Evolutionary conservation across 2,113 vertebrate genomes (phyloP), one percentile per base, ranked within the genome.

Genomic region (Cebidichthys violaceus): DNA sequence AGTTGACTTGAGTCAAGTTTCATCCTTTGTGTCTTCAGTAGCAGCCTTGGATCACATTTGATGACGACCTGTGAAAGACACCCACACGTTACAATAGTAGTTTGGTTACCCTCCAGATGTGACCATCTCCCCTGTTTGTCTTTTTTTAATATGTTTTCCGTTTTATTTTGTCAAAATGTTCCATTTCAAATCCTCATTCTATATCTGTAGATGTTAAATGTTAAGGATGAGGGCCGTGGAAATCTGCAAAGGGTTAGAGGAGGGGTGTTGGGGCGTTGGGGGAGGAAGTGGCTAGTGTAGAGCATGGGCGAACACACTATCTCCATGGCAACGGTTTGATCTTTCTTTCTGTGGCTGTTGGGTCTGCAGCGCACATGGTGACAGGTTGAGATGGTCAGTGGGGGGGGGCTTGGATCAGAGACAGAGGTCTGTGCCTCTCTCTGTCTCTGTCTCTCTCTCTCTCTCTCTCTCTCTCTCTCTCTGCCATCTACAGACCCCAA

Each of bases 321-420:
- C 90, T 92, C 95, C 93, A 94, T 95, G 94, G 94, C 88, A 94
- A 95, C 94, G 62, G 87, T 93, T 90, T 92, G 92, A 93, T 92
- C 91, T 90, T 92, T 93, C 87, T 90, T 86, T 89, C 81, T 75
- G 84, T 84, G 89, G 89, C 93, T 94, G 92, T 93, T 87, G 90
- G 87, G 90, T 87, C 86, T 87, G 89, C 86, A 81, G 79, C 57
- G 37, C 92, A 88, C 90, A 82, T 84, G 89, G 92, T 93, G 93
- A 92, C 87, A 92, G 92, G 93, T 92, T 92, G 84, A 84, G 91
- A 92, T 86, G 90, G 88, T 89, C 92, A 86, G 89, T 90, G 89
- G 55, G 37, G 45, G 45, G 43, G 79, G 84, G 61, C 70, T 87
- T 78, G 70, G 83, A 83, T 86, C 74, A 85, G 81, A 86, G 84